Percentiles rank a stretch among this genome's conserved stretches.
Evolutionary conservation across 1,140 invertebrate genomes (phyloP).

Genomic region (Drosophila nigrodunni): DNA sequence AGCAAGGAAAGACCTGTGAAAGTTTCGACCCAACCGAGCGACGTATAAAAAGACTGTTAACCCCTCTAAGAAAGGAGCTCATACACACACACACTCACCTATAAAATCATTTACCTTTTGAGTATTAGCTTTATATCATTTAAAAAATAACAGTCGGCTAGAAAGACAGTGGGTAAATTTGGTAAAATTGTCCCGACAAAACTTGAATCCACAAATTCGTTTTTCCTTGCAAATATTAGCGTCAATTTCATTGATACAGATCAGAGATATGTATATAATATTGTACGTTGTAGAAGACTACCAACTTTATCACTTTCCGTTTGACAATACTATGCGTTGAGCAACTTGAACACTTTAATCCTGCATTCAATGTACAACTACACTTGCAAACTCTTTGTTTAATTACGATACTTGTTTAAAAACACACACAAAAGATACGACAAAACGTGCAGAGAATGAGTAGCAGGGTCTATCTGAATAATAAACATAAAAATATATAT

Average conservation of each 20-base stretch:
- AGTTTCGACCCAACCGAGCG: constrained; percentile 55
- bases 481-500: constrained; percentile 15
- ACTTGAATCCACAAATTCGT: not conserved
- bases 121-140: constrained; percentile 55
- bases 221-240: not conserved
- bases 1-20: constrained; percentile 34
- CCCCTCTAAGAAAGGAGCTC: not conserved
- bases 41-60: constrained; percentile 72
- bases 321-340: constrained; percentile 43
- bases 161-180: not conserved
- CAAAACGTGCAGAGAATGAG: constrained; percentile 66
- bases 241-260: not conserved
- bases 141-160: constrained; percentile 3
- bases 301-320: constrained; percentile 30
- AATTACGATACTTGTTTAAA: constrained; percentile 23
- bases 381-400: not conserved
- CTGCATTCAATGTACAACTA: constrained; percentile 41
- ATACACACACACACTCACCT: constrained; percentile 23
- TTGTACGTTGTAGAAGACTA: not conserved
- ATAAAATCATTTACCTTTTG: constrained; percentile 27
- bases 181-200: too few relatives aligned
- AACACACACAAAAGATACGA: not conserved
- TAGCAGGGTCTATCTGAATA: constrained; percentile 60
- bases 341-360: constrained; percentile 19
- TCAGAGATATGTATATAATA: not conserved